These are phyloP conservation scores for Chelonus insularis DNA, from an alignment of 1,140 invertebrate genomes.

Conservation along the genomic window DNA sequence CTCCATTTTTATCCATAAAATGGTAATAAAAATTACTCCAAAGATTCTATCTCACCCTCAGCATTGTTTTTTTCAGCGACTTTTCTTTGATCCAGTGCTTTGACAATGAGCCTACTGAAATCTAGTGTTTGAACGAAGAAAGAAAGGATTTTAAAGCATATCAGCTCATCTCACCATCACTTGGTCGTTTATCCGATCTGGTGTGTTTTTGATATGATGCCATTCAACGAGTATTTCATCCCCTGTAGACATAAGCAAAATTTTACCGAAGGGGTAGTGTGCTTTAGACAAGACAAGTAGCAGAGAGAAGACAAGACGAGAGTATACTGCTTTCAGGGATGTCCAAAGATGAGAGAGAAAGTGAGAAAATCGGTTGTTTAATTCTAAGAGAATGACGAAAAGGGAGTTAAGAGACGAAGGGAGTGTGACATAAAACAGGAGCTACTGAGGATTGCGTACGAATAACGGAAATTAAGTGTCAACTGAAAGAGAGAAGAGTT, in stretches of 20 bases:
- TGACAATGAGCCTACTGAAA: too few relatives aligned
- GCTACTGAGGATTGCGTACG: constrained; percentile 50
- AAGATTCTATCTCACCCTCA: too few relatives aligned
- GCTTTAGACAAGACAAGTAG: not conserved
- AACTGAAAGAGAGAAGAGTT: constrained; percentile 54
- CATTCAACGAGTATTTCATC: not conserved
- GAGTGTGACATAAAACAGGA: constrained; percentile 47
- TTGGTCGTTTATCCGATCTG: too few relatives aligned
- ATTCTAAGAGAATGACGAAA: constrained; percentile 42
- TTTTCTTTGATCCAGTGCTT: too few relatives aligned
- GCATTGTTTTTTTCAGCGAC: too few relatives aligned
- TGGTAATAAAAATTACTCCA: too few relatives aligned
- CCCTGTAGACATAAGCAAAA: not conserved
- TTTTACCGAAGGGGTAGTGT: not conserved
- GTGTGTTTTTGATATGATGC: too few relatives aligned
- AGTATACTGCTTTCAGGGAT: not conserved
- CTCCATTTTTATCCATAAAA: constrained; percentile 20
- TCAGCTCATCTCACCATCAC: too few relatives aligned
- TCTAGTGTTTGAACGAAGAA: too few relatives aligned
- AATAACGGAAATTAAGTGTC: constrained; percentile 63
- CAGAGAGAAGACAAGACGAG: too few relatives aligned
- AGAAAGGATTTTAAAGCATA: too few relatives aligned
- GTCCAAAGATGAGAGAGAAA: not conserved
- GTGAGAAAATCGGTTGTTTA: constrained; percentile 27
- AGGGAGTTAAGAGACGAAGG: constrained; percentile 29